phyloP scores from a whole-genome alignment of 2,113 vertebrate species.

The Prionailurus bengalensis region DNA sequence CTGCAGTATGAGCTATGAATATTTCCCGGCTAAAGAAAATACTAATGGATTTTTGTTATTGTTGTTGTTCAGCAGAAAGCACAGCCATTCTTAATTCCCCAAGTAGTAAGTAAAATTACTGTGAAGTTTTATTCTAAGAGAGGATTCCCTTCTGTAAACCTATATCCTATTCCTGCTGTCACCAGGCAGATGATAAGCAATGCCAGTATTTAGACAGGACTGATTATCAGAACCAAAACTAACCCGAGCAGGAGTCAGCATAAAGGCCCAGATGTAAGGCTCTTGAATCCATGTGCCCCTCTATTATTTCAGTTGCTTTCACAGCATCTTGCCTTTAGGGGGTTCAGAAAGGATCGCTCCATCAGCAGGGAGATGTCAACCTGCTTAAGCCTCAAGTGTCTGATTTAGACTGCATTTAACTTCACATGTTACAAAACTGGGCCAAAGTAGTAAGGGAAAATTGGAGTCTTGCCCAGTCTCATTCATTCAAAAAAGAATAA shows the following conservation, averaged over 20 bases:
- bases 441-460: conserved; percentile 21
- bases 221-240: conserved; percentile 21
- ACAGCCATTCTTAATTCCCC: neutral
- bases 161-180: neutral
- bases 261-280: conserved; percentile 4
- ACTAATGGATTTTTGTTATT: neutral
- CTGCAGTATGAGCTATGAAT: neutral
- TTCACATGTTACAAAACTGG: neutral
- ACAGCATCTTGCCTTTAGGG: neutral
- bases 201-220: neutral
- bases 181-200: neutral
- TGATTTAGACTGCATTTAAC: conserved; percentile 45
- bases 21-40: conserved; percentile 33
- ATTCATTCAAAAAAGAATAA: conserved; percentile 40
- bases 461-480: neutral
- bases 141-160: neutral
- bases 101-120: conserved; percentile 40
- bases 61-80: neutral
- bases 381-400: conserved; percentile 8
- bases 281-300: neutral
- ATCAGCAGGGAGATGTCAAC: neutral
- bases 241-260: neutral
- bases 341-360: neutral
- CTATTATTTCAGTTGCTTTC: neutral
- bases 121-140: neutral